Evolutionary conservation across 2,888 invertebrate species (phyloP), one percentile per base, ranked within the genome.

Genomic region (Lomographa bimaculata): DNA sequence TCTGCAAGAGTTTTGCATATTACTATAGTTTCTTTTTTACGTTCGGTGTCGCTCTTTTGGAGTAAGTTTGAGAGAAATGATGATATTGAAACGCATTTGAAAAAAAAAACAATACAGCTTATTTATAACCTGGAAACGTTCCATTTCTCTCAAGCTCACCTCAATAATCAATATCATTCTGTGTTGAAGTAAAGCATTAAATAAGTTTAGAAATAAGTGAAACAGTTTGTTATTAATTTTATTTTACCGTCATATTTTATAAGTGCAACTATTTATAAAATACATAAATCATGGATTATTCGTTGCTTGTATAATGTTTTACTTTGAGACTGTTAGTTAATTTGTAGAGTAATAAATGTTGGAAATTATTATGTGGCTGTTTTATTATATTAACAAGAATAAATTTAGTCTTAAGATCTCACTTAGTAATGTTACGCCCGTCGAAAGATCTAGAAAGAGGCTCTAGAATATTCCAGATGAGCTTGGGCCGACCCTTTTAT

Each of bases 311-410:
- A 55, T 71, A 61, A 69, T 75, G 73, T 70, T 64, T 75, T 77
- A 72, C 71, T 71, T 70, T 66, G 51, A 49, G 50, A 54, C 37
- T 57, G 46, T 57, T 69, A 72, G 65, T 49, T 70, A 56, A 50
- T 57, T 23, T 64, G 79, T 79, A 79, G 79, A 64, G 32, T 61
- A 77, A 71, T 74, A 79, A 68, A 66, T 69, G 62, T 73, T 73
- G 47, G 53, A 72, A 70, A 20, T 9, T 3, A 25, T 5, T 4
- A 6, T n/a, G 2, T 26, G 16, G n/a, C 4, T n/a, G n/a, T n/a
- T n/a, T n/a, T n/a, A n/a, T n/a, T n/a, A n/a, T n/a, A n/a, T n/a
- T n/a, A n/a, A n/a, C n/a, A n/a, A n/a, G n/a, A n/a, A n/a, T n/a
- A n/a, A n/a, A n/a, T n/a, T n/a, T n/a, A n/a, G n/a, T n/a, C n/a